Evolutionary conservation across 2,888 invertebrate species (phyloP).

Genomic region (Limnephilus auricula): DNA sequence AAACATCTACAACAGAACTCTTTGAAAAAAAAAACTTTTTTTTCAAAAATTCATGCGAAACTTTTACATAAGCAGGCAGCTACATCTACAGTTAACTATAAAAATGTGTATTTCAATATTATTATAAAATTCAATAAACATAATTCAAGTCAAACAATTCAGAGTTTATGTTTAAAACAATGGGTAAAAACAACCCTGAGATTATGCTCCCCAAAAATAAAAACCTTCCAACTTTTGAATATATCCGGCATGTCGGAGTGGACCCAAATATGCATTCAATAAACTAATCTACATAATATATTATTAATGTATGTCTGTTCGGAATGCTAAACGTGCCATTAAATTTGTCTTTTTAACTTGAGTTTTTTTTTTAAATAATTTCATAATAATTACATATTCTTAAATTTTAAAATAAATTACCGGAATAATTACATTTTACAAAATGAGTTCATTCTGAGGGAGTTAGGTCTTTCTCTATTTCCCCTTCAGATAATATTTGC

Average conservation of each 20-base stretch:
- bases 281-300: background rate
- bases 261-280: background rate
- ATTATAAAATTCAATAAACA: background rate
- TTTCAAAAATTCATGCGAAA: conserved; percentile 25
- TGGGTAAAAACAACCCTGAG: background rate
- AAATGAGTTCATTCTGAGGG: conserved; percentile 79
- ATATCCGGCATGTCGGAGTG: background rate
- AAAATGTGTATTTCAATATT: background rate
- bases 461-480: conserved; percentile 85
- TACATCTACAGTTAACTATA: conserved; percentile 30
- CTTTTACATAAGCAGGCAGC: conserved; percentile 45
- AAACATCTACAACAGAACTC: background rate
- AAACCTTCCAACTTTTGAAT: background rate
- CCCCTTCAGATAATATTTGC: conserved; percentile 87
- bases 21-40: background rate
- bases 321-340: background rate
- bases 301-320: background rate
- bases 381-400: conserved; percentile 10
- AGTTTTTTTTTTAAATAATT: background rate
- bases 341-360: background rate
- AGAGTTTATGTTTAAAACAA: background rate
- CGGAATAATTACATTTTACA: conserved; percentile 29
- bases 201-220: background rate
- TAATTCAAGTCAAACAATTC: conserved; percentile 5
- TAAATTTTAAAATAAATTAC: conserved; percentile 37